phyloP scores from a whole-genome alignment of 2,888 invertebrate species.

The Lysandra bellargus region DNA sequence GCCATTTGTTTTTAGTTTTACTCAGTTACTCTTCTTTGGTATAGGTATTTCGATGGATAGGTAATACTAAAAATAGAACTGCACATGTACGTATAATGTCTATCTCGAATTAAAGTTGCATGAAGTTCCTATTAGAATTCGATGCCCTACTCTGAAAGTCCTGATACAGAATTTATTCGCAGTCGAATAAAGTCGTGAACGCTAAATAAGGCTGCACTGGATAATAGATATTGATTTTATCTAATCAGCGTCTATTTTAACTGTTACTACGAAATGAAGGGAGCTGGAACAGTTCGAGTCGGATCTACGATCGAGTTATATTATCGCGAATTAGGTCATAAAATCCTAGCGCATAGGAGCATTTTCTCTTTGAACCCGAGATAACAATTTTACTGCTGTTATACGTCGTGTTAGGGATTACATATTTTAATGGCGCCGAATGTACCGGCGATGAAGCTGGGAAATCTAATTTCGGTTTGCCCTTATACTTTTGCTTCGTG shows the following conservation, averaged over 20 bases:
- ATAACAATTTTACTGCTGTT: constrained; percentile 45
- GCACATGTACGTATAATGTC: neutral
- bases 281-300: neutral
- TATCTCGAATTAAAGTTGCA: neutral
- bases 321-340: constrained; percentile 23
- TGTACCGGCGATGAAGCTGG: constrained; percentile 25
- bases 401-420: constrained; percentile 41
- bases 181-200: neutral
- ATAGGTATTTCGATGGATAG: neutral
- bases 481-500: constrained; percentile 21
- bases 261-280: constrained; percentile 6
- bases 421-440: constrained; percentile 16
- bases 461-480: constrained; percentile 27
- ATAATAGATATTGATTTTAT: constrained; percentile 8
- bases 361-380: constrained; percentile 43
- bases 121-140: neutral
- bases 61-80: neutral
- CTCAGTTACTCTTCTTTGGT: neutral
- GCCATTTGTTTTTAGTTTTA: too few species aligned
- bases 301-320: constrained; percentile 22
- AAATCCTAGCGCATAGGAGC: constrained; percentile 33
- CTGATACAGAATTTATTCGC: neutral
- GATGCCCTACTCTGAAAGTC: neutral
- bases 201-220: neutral
- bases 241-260: constrained; percentile 13